Evolutionary conservation across 2,888 invertebrate genomes (phyloP), one percentile per base, ranked within the genome.

Genomic region (Odontomyia ornata): DNA sequence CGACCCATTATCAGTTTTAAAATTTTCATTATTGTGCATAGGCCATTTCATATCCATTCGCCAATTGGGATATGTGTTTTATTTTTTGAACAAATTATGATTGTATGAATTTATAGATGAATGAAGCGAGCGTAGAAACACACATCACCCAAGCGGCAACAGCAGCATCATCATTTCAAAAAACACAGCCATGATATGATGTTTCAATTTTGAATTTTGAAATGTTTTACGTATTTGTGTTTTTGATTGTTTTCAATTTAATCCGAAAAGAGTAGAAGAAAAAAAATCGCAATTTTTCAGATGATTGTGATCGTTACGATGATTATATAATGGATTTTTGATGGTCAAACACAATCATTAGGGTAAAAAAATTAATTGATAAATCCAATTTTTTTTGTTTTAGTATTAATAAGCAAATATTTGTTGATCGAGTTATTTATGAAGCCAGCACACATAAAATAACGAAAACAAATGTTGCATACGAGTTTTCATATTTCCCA

Each of bases 41-140:
- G 52, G 4, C 52, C 15, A 52, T 36, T 9, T 18, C 23, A 60
- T 23, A 65, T 65, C 36, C 65, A 18, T 65, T 65, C 18, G 7
- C 65, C 65, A 65, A 28, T 65, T 36, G 18, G 27, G 4, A 11
- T 18, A 18, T 27, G 65, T 36, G 27, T 62, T 62, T 1, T 27
- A 25, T 62, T 36, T 62, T 27, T 62, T n/a, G n/a, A n/a, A n/a
- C 23, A 27, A 62, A 15, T 25, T 62, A 27, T 62, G 28, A 5
- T 18, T 21, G n/a, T 15, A 65, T 27, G n/a, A n/a, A 18, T 65
- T 30, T 25, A 13, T 62, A 15, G 30, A 21, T 65, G 65, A 36
- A 27, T 9, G 27, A 65, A 65, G 65, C 65, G 65, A 36, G 65
- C 65, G 65, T 65, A 21, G 36, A 65, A 65, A 65, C 65, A 65